Base-by-base conservation (phyloP, 2,888 invertebrate genomes). In the Belgica antarctica region DNA sequence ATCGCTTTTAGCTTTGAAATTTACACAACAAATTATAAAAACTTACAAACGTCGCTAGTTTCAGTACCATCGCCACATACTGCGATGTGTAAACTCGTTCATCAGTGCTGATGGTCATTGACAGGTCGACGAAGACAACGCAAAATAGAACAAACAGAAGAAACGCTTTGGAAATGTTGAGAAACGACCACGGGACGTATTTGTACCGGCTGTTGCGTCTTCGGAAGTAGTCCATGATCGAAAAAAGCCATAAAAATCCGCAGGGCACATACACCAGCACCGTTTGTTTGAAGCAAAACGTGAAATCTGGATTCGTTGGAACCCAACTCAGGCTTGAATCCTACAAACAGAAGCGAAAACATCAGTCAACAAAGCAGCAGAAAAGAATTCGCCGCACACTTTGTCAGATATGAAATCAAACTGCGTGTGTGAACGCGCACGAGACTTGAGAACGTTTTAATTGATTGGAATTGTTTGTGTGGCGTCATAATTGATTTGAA, bases 251-350 rank as follows among this genome's bases (percentile, higher is more conserved):
- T 17, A 90, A 78, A 76, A 87, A 87, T 34, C 80, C 78, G 75
- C 87, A 87, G 0, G 90, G 90, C 10, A 84, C 77, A 89, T 89
- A 91, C 68, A 87, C 79, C 52, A 90, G 76, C 12, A 87, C 83
- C 1, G 90, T 89, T 75, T 85, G 85, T 79, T 89, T 86, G 78
- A 90, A 90, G 77, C 90, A 91, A 74, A 81, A 81, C 66, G 89
- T 88, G 72, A 90, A 81, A 75, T 87, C 85, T 25, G 72, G 90
- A 76, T 85, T 80, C 10, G 83, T 79, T 1, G 89, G 84, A 74
- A 85, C 74, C 88, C 88, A 88, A 70, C 86, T 83, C 73, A 85
- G 74, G 71, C 83, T 78, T 41, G 75, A 72, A 77, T 89, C 84
- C 90, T 89, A 41, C 31, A 68, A 31, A 34, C 10, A 41, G 25